Evolutionary conservation across 64 coral and sea anemone species (phyloP).

Genomic region (Platygyra sinensis): DNA sequence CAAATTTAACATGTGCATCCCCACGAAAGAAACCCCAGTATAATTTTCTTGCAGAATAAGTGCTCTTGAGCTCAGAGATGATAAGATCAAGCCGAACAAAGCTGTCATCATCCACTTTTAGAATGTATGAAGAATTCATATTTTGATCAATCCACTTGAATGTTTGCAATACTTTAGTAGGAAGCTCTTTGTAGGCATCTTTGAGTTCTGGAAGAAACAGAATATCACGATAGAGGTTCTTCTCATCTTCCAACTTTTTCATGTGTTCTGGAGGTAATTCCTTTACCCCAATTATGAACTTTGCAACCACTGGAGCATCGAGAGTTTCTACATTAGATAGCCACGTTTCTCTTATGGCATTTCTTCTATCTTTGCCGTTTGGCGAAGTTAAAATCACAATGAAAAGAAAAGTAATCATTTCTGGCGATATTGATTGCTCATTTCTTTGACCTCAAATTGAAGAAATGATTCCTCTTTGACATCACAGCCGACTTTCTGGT

Average conservation of each 20-base stretch:
- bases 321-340: constrained; percentile 28
- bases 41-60: not conserved
- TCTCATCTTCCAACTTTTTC: constrained; percentile 52
- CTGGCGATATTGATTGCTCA: not conserved
- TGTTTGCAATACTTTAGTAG: constrained; percentile 79
- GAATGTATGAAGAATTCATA: constrained; percentile 71
- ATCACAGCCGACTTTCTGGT: constrained; percentile 26
- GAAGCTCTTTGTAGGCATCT: constrained; percentile 85
- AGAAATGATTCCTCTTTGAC: not conserved
- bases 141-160: constrained; percentile 83
- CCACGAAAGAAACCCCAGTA: constrained; percentile 99
- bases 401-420: constrained; percentile 46
- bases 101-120: constrained; percentile 95
- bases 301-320: constrained; percentile 42
- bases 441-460: not conserved
- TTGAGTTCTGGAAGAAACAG: constrained; percentile 76
- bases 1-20: constrained; percentile 81
- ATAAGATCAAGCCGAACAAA: constrained; percentile 83
- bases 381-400: constrained; percentile 80
- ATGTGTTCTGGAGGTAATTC: constrained; percentile 44
- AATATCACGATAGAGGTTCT: constrained; percentile 51
- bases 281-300: constrained; percentile 75
- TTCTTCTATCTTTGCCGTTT: constrained; percentile 75
- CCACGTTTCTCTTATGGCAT: constrained; percentile 83
- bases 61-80: constrained; percentile 53